Evolutionary conservation across 1,140 invertebrate species (phyloP).

Genomic region (Bombus consobrinus): DNA sequence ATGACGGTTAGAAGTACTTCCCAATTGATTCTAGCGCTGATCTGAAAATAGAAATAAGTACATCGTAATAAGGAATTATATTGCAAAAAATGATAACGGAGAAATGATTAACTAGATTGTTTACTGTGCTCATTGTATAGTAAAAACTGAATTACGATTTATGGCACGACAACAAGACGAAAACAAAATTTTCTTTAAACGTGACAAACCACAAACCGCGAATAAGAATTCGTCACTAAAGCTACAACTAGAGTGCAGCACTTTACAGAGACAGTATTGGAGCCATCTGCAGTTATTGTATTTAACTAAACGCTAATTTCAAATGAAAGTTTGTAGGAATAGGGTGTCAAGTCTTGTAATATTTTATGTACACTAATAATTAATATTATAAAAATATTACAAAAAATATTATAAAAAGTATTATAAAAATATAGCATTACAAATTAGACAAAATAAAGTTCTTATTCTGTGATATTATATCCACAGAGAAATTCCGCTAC

Average conservation of each 20-base stretch:
- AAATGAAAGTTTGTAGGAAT: background rate
- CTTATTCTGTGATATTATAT: too few relatives aligned
- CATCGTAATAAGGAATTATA: background rate
- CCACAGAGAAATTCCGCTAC: too few relatives aligned
- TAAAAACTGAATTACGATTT: slow-evolving; percentile 1
- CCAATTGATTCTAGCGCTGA: background rate
- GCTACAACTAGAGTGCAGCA: slow-evolving; percentile 35
- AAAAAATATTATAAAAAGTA: too few relatives aligned
- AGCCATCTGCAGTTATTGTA: background rate
- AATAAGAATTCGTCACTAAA: background rate
- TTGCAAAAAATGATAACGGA: background rate
- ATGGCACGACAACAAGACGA: background rate
- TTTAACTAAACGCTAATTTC: background rate
- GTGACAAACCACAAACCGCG: background rate
- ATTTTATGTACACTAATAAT: too few relatives aligned
- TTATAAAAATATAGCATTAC: too few relatives aligned
- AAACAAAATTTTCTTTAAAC: slow-evolving; percentile 30
- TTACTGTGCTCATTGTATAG: background rate
- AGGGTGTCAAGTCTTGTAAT: too few relatives aligned
- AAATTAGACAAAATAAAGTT: too few relatives aligned
- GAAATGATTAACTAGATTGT: slow-evolving; percentile 1
- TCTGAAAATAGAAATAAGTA: slow-evolving; percentile 10
- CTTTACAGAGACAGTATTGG: background rate
- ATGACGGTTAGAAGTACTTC: background rate
- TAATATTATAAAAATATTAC: too few relatives aligned